These are phyloP conservation scores for Fistularia commersonii DNA, from an alignment of 2,797 vertebrate species.

Conservation along the genomic window DNA sequence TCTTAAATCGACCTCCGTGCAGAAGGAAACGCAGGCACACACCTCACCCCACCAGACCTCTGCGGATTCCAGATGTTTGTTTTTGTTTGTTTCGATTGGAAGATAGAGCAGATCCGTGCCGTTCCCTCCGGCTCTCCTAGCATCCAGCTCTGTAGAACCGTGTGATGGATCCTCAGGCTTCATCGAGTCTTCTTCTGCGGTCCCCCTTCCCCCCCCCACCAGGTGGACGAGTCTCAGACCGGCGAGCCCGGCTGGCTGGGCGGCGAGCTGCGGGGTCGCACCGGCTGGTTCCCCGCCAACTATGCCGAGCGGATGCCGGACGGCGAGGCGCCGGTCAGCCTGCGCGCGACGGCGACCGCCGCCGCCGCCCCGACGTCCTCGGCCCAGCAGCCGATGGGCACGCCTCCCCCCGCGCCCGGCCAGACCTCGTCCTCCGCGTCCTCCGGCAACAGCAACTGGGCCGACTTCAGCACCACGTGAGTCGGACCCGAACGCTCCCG, in stretches of 20 bases:
- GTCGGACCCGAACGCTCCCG: no score
- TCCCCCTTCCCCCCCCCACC: no score
- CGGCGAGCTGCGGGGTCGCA: conserved; percentile 91
- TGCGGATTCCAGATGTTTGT: no score
- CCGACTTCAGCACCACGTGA: conserved; percentile 97
- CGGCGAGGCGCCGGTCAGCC: conserved; percentile 81
- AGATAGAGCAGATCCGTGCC: no score
- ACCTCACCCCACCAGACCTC: no score
- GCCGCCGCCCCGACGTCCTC: conserved; percentile 60
- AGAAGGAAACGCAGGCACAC: no score
- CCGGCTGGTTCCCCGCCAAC: conserved; percentile 98
- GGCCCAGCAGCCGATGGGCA: conserved; percentile 56
- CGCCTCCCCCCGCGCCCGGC: conserved; percentile 64
- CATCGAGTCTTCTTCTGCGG: no score
- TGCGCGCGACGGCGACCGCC: conserved; percentile 71
- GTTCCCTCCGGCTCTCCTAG: no score
- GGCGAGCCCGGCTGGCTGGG: conserved; percentile 97
- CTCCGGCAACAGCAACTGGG: conserved; percentile 89
- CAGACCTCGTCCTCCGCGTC: conserved; percentile 64
- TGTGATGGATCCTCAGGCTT: not conserved
- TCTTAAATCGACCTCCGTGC: no score
- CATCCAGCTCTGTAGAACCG: no score
- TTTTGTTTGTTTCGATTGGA: no score
- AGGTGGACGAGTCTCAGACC: conserved; percentile 98
- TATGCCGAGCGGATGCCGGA: conserved; percentile 94